Conservation (phyloP, 2,113 vertebrate genomes). For the Platanista minor region DNA sequence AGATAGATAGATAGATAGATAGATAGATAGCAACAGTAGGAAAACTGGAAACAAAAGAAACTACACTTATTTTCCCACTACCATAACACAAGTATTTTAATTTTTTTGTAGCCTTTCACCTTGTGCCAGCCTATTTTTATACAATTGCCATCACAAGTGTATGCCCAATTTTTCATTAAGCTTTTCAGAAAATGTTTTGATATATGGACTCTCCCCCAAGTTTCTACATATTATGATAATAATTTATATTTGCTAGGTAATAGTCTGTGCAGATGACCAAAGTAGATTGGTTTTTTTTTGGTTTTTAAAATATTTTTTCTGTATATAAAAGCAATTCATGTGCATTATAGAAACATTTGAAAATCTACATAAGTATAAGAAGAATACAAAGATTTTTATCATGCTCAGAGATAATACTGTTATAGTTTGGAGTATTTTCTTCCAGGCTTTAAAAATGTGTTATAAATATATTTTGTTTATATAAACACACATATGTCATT, state of each 20-base stretch:
- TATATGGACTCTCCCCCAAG: neutral
- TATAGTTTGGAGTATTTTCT: slow-evolving; percentile 5
- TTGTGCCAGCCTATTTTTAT: neutral
- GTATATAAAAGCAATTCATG: neutral
- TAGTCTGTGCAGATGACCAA: neutral
- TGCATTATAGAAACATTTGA: neutral
- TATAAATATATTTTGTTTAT: slow-evolving; percentile 21
- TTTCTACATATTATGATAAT: neutral
- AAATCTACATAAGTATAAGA: neutral
- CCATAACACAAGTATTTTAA: neutral
- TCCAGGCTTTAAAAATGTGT: neutral
- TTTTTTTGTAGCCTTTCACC: neutral
- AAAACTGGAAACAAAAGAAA: neutral
- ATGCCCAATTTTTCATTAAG: neutral
- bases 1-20: neutral
- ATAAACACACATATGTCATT: neutral
- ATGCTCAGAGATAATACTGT: neutral
- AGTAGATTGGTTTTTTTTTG: neutral
- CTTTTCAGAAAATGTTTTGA: neutral
- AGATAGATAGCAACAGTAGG: neutral
- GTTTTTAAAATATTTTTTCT: neutral
- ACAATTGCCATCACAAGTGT: neutral
- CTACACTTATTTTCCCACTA: neutral
- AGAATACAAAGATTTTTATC: slow-evolving; percentile 1
- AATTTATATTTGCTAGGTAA: neutral